Base-by-base conservation (phyloP, 2,888 invertebrate genomes). In the Cosmorhoe ocellata region DNA sequence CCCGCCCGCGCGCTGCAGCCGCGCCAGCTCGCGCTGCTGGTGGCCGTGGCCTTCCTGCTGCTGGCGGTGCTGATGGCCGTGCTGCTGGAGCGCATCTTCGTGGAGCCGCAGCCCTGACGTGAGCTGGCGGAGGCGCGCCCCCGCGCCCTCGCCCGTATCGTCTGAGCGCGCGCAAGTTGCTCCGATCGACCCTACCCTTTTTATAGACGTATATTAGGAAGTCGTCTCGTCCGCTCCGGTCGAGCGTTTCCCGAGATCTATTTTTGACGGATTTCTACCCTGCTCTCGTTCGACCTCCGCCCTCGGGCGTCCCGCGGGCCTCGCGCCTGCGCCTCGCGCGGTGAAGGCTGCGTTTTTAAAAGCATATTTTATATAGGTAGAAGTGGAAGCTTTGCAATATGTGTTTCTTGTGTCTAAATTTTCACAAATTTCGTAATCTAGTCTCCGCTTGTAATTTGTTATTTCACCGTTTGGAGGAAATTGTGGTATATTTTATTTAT, bases 1-100 rank as follows among this genome's bases (percentile, higher is more conserved):
- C 11, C 80, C 12, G 32, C 87, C 82, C 69, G 76, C 79, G 26
- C 69, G 66, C 56, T 74, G 55, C 63, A 64, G 54, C 69, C 78
- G 59, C 66, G 74, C 2, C 93, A 94, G 75, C 91, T 91, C 80
- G 94, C 94, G 61, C 81, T 93, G 63, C 84, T 93, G 53, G 90
- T 93, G 72, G 87, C 94, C 47, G 81, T 85, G 49, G 91, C 84
- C 40, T 93, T 94, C 84, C 88, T 92, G 61, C 66, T 92, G 63
- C 79, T 93, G 69, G 93, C 93, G 49, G 85, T 93, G 67, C 69
- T 92, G 58, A 87, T 93, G 66, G 93, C 94, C 39, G 91, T 92
- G 67, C 78, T 93, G 65, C 87, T 93, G 68, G 92, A 93, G 79
- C 90, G 87, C 63, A 81, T 91, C 63, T 58, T 62, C 58, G 87